Evolutionary conservation across 1,140 invertebrate species (phyloP).

Genomic region (Coelopa frigida): DNA sequence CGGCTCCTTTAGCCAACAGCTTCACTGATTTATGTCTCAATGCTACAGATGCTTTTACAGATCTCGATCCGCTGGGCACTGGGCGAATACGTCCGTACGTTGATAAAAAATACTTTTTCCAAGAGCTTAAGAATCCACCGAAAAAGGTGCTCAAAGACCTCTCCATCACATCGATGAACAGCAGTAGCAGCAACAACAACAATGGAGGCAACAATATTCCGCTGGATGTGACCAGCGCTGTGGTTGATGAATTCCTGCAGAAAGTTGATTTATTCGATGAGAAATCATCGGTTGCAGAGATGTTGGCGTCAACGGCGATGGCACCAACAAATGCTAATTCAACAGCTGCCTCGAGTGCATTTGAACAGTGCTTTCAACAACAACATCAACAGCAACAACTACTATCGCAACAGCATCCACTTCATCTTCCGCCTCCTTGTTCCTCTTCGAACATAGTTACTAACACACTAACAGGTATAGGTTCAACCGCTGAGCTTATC

Average conservation of each 20-base stretch:
- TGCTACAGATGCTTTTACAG: constrained; percentile 76
- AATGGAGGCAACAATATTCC: constrained; percentile 3
- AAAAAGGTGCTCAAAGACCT: constrained; percentile 85
- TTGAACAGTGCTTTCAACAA: too few relatives aligned
- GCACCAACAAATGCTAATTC: too few relatives aligned
- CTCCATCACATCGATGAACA: constrained; percentile 18
- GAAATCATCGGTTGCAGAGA: too few relatives aligned
- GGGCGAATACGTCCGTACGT: constrained; percentile 83
- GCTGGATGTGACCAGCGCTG: constrained; percentile 4
- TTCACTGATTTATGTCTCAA: constrained; percentile 16
- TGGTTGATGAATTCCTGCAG: constrained; percentile 25
- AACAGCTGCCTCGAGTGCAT: too few relatives aligned
- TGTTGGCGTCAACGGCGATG: too few relatives aligned
- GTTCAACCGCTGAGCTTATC: not conserved
- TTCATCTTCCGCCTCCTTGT: not conserved
- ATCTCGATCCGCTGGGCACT: constrained; percentile 84
- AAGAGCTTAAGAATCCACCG: constrained; percentile 85
- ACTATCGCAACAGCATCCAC: not conserved
- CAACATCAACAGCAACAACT: constrained; percentile 2
- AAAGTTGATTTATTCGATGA: constrained; percentile 30
- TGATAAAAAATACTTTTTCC: constrained; percentile 92
- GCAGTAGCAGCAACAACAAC: not conserved
- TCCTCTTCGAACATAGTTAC: too few relatives aligned
- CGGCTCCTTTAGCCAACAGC: constrained; percentile 1
- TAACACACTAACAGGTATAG: not conserved